Evolutionary conservation across 2,888 invertebrate genomes (phyloP), one percentile per base, ranked within the genome.

Genomic region (Criorhina ranunculi): DNA sequence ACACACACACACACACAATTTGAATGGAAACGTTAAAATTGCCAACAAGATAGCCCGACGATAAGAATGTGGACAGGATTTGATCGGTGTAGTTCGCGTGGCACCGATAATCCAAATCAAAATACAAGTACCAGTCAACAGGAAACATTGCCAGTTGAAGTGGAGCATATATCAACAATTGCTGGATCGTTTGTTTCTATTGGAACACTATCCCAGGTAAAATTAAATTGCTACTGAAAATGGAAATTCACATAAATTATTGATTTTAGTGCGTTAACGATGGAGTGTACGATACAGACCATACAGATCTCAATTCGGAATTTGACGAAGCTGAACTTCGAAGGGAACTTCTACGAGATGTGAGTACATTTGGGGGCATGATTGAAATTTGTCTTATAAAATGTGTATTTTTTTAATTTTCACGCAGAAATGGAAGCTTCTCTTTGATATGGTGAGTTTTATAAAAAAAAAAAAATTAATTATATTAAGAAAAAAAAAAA

Each of bases 361-460:
- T 96, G 92, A 94, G 96, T 93, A 40, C n/a, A n/a, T n/a, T n/a
- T n/a, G n/a, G n/a, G 46, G 24, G 55, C 11, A 2, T 44, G 8
- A 59, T 35, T 15, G 44, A 2, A 57, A 24, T 42, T 53, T 64
- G 67, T 12, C n/a, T 40, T 24, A 70, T 6, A 37, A 29, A 60
- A 2, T 42, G 0, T 40, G 31, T 69, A 42, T 78, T 82, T 60
- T 64, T 73, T 60, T 37, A n/a, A 2, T 67, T 77, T 83, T 76
- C 7, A 94, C 94, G 85, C 93, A 97, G 97, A 96, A 96, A 96
- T 97, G 97, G 97, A 94, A 97, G 87, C 94, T 95, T 86, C 93
- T 97, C 86, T 97, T 97, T 90, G 97, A 97, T 92, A 95, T 95
- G 94, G 96, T 96, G 91, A 94, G 92, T 72, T 46, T 6, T 31